Percentiles rank a stretch among this genome's conserved stretches.
These are phyloP conservation scores for Tangara arthus DNA, from an alignment of 2,797 vertebrate species.

Conservation along the genomic window DNA sequence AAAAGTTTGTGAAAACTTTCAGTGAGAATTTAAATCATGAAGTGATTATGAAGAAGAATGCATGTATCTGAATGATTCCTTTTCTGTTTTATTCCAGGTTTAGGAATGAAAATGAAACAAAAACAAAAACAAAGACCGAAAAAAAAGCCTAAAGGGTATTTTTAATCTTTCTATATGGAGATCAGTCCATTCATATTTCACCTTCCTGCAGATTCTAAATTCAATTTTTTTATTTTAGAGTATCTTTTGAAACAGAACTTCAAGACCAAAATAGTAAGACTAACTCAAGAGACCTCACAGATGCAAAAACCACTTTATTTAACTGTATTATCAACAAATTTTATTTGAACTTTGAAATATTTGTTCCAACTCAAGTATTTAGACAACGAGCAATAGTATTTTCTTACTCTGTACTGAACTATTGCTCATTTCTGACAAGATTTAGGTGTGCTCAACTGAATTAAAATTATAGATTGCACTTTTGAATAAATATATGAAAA, in stretches of 20 bases:
- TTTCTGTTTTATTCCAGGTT: not conserved
- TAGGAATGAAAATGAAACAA: not conserved
- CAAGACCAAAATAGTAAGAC: not conserved
- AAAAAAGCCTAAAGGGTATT: not conserved
- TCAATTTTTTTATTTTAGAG: not conserved
- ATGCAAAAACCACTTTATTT: not conserved
- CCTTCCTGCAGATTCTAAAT: not conserved
- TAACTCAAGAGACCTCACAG: not conserved
- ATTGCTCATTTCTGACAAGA: not conserved
- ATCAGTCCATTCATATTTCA: not conserved
- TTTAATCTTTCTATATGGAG: not conserved
- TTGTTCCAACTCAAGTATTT: not conserved
- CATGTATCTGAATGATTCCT: not conserved
- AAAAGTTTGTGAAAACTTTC: not conserved
- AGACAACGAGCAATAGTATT: not conserved
- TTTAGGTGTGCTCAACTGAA: not conserved
- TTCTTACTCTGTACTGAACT: not conserved
- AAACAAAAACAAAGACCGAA: too few species aligned
- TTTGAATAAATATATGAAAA: not conserved
- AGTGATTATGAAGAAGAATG: not conserved
- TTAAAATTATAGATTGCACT: not conserved
- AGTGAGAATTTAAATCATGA: not conserved
- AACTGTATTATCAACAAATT: not conserved
- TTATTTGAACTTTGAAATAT: not conserved
- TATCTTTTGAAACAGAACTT: not conserved